phyloP scores from a whole-genome alignment of 2,113 vertebrate genomes.

The Calyptommatus sinebrachiatus region DNA sequence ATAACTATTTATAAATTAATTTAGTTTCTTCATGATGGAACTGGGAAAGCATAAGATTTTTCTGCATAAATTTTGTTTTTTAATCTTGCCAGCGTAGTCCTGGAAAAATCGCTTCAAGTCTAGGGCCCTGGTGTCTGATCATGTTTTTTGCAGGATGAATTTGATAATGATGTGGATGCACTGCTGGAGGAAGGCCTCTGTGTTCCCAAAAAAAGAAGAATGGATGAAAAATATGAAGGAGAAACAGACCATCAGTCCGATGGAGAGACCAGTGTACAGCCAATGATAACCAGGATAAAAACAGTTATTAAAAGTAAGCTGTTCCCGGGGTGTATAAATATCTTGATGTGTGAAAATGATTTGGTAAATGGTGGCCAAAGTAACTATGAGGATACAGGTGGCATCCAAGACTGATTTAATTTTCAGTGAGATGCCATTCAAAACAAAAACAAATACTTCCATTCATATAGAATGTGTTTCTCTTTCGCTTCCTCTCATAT shows the following conservation, averaged over 20 bases:
- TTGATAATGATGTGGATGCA: conserved; percentile 98
- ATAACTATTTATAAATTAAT: not conserved
- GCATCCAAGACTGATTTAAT: too few species aligned
- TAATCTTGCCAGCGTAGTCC: conserved; percentile 27
- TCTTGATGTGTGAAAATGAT: not conserved
- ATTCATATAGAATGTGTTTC: too few species aligned
- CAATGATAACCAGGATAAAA: conserved; percentile 99
- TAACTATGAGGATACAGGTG: too few species aligned
- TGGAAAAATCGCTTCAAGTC: conserved; percentile 21
- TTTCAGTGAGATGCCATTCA: too few species aligned
- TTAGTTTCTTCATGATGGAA: conserved; percentile 45
- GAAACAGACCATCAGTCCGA: conserved; percentile 96
- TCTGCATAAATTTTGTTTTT: not conserved
- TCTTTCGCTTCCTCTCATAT: too few species aligned
- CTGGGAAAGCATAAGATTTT: conserved; percentile 32
- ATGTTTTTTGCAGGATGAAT: conserved; percentile 91
- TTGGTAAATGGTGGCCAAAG: not conserved
- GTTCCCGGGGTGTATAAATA: not conserved
- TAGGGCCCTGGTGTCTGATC: conserved; percentile 60
- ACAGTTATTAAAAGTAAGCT: conserved; percentile 98
- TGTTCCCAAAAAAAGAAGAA: conserved; percentile 91
- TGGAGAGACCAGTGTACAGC: conserved; percentile 91
- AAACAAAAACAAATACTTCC: too few species aligned
- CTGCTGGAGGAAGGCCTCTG: conserved; percentile 95
- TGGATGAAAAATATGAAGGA: conserved; percentile 82